Conservation (phyloP, 2,797 vertebrate genomes). For the Siniperca scherzeri region DNA sequence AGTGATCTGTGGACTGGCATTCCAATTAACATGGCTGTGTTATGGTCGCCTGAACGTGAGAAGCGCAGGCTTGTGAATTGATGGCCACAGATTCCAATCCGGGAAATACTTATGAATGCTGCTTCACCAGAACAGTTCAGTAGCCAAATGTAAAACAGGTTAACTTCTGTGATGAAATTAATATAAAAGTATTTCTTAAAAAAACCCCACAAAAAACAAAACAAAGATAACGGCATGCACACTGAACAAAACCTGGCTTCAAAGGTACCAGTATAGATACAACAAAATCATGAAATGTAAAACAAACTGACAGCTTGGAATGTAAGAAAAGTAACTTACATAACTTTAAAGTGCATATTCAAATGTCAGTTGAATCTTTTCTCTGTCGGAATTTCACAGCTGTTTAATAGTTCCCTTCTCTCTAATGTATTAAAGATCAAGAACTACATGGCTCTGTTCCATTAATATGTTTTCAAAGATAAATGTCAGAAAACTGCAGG, state of each 20-base stretch:
- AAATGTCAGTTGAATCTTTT: slow-evolving; percentile 30
- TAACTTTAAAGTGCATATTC: slow-evolving; percentile 30
- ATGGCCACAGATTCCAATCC: slow-evolving; percentile 29
- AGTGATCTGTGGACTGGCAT: slow-evolving; percentile 22
- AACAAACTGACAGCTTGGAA: slow-evolving; percentile 25
- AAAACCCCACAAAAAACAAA: background rate
- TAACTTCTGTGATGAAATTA: slow-evolving; percentile 26
- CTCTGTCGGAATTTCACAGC: slow-evolving; percentile 8
- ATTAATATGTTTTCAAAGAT: slow-evolving; percentile 38
- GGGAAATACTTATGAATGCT: slow-evolving; percentile 29
- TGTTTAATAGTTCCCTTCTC: slow-evolving; percentile 21
- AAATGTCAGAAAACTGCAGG: background rate
- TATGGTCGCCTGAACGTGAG: background rate
- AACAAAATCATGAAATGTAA: slow-evolving; percentile 9
- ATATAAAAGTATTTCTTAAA: background rate
- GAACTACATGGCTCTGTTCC: background rate
- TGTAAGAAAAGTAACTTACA: slow-evolving; percentile 21
- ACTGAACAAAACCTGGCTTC: background rate
- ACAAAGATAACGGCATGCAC: background rate
- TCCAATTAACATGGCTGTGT: slow-evolving; percentile 2
- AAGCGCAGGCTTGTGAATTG: slow-evolving; percentile 6
- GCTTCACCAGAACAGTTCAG: slow-evolving; percentile 26
- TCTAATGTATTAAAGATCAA: slow-evolving; percentile 48
- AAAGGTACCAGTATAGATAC: background rate
- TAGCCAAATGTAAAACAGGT: background rate